Conservation (phyloP, 2,113 vertebrate species). For the Marmota flaviventris region DNA sequence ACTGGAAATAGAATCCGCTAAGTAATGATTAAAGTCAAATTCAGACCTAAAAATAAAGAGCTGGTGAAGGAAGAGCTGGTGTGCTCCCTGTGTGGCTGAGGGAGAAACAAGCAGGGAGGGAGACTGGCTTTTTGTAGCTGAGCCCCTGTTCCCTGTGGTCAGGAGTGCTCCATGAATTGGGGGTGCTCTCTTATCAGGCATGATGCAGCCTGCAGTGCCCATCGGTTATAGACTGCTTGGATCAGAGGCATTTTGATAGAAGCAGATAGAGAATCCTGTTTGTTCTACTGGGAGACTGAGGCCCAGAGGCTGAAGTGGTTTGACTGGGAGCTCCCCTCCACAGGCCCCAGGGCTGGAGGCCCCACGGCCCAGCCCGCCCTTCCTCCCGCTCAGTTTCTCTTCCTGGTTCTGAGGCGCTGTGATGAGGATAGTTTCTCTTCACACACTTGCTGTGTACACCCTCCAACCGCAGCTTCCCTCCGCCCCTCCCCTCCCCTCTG, state of each 20-base stretch:
- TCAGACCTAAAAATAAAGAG: slow-evolving; percentile 84
- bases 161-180: not conserved
- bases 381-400: slow-evolving; percentile 76
- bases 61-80: slow-evolving; percentile 66
- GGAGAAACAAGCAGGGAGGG: not conserved
- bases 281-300: slow-evolving; percentile 52
- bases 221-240: not conserved
- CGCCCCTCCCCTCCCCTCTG: slow-evolving; percentile 54
- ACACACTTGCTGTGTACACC: slow-evolving; percentile 34
- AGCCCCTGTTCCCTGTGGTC: not conserved
- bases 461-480: slow-evolving; percentile 78
- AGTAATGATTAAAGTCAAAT: slow-evolving; percentile 85
- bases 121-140: not conserved
- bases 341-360: not conserved
- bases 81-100: slow-evolving; percentile 67
- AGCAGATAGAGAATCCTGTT: not conserved
- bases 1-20: slow-evolving; percentile 83
- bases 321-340: not conserved
- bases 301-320: not conserved
- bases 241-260: not conserved
- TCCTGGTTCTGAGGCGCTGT: slow-evolving; percentile 71
- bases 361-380: not conserved
- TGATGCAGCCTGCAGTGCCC: not conserved
- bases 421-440: slow-evolving; percentile 64
- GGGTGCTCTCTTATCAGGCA: not conserved